These are phyloP conservation scores for Calidris pugnax DNA, from an alignment of 2,113 vertebrate genomes.

Conservation along the genomic window DNA sequence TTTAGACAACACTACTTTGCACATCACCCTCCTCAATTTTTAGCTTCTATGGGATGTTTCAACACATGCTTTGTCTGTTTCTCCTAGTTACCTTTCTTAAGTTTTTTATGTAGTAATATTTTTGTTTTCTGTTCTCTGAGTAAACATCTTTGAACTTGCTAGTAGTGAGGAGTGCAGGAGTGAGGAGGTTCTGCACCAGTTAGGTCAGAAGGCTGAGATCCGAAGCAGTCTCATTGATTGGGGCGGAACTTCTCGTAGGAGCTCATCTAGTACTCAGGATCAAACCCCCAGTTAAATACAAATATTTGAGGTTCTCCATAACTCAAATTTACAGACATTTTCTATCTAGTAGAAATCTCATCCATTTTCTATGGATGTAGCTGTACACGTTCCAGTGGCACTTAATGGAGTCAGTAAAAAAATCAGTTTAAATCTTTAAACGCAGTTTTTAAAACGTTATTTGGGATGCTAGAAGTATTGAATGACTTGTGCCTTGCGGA, in stretches of 20 bases:
- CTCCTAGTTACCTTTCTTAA: neutral
- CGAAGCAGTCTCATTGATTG: neutral
- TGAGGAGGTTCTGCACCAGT: neutral
- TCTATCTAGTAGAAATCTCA: neutral
- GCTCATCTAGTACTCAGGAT: neutral
- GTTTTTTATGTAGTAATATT: neutral
- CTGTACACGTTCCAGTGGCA: accelerated
- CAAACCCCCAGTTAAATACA: neutral
- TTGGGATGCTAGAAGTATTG: neutral
- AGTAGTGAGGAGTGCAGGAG: too few species aligned
- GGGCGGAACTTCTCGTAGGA: neutral
- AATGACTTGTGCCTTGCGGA: neutral
- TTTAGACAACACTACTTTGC: neutral
- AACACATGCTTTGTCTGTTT: neutral
- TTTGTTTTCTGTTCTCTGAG: neutral
- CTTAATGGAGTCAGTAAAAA: neutral
- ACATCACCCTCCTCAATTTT: neutral
- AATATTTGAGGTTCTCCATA: neutral
- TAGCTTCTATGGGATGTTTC: neutral
- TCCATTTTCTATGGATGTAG: accelerated
- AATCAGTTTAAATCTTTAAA: neutral
- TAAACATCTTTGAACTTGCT: neutral
- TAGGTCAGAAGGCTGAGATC: neutral
- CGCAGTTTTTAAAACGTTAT: neutral
- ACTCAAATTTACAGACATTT: neutral